Percentiles rank a stretch among this genome's conserved stretches.
Conservation (phyloP, 2,113 vertebrate species). For the Rhinopomastus cyanomelas region DNA sequence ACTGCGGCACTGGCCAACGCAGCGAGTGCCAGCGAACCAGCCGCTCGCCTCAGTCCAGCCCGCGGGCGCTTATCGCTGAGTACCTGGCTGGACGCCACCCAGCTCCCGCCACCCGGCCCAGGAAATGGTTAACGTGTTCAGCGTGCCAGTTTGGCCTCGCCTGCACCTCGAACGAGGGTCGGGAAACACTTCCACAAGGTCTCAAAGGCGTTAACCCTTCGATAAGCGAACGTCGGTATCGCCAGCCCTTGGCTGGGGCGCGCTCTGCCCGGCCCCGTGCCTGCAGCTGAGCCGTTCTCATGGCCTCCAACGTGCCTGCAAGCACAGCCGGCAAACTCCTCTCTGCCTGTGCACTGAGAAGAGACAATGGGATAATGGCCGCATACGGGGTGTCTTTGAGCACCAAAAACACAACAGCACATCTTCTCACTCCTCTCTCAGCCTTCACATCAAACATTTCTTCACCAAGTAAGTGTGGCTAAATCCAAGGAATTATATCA, state of each 20-base stretch:
- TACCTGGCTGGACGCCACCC: constrained; percentile 68
- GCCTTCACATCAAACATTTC: background rate
- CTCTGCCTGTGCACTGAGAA: accelerated
- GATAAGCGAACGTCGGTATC: accelerated
- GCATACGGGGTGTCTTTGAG: background rate
- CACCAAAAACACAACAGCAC: background rate
- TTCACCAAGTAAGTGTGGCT: background rate
- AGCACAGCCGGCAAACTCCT: background rate
- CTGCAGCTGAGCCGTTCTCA: background rate
- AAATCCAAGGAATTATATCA: constrained; percentile 14
- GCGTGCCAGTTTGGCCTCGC: background rate
- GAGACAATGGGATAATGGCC: background rate
- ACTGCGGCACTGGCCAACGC: constrained; percentile 75
- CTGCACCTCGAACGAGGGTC: background rate
- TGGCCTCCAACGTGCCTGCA: accelerated
- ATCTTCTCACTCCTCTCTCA: constrained; percentile 6
- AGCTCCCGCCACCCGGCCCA: constrained; percentile 33
- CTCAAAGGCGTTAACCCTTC: background rate
- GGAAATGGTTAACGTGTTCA: constrained; percentile 61
- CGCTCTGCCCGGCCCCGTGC: background rate
- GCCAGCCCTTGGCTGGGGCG: accelerated
- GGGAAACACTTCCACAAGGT: background rate
- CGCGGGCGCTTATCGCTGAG: constrained; percentile 59
- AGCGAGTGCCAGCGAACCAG: constrained; percentile 71
- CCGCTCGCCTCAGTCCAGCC: constrained; percentile 52